These are phyloP conservation scores for Spinus pinus DNA, from an alignment of 2,797 vertebrate genomes.

Conservation along the genomic window DNA sequence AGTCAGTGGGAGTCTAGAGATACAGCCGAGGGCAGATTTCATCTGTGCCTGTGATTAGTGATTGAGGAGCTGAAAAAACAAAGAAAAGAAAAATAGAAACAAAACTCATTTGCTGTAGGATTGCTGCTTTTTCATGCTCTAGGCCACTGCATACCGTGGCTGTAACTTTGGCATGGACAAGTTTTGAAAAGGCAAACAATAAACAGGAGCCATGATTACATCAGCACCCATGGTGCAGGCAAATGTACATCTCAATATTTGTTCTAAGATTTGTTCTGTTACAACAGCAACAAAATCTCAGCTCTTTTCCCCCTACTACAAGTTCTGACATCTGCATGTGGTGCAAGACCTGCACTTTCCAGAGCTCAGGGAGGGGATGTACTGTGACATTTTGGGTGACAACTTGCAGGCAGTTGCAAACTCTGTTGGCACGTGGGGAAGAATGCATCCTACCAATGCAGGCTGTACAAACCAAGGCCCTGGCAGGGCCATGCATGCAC, in stretches of 20 bases:
- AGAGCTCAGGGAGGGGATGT: fast-evolving
- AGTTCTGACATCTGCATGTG: neutral
- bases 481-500: neutral
- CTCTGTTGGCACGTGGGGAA: fast-evolving
- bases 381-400: neutral
- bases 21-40: neutral
- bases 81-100: neutral
- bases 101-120: neutral
- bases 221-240: fast-evolving
- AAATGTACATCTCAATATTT: neutral
- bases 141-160: neutral
- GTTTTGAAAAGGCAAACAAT: neutral
- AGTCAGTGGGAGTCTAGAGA: neutral
- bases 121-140: neutral
- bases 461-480: neutral
- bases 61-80: neutral
- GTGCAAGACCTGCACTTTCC: neutral
- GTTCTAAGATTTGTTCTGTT: neutral
- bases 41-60: neutral
- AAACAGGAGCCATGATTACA: neutral
- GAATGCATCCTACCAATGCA: neutral
- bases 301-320: neutral
- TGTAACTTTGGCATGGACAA: neutral
- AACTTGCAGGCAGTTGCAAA: neutral
- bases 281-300: neutral